phyloP scores from a whole-genome alignment of 2,888 invertebrate genomes.

The Thysanoteuthis rhombus region DNA sequence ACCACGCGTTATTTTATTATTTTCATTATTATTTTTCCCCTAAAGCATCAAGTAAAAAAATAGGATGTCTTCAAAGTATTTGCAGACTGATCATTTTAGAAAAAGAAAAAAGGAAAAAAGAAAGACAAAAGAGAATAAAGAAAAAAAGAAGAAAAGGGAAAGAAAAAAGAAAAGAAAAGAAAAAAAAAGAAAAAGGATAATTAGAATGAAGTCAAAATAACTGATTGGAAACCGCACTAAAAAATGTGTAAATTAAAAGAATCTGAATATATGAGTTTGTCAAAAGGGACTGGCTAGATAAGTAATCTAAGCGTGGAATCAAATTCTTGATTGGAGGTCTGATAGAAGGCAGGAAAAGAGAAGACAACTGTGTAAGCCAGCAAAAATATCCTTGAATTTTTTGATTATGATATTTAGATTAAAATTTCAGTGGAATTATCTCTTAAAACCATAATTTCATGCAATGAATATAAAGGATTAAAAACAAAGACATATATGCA shows the following conservation, averaged over 20 bases:
- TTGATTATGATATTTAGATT: not conserved
- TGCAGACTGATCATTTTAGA: not conserved
- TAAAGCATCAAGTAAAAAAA: not conserved
- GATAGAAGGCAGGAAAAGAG: too few species aligned
- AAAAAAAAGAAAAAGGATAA: not conserved
- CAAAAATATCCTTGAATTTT: not conserved
- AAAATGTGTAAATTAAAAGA: too few species aligned
- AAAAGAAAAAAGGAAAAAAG: too few species aligned
- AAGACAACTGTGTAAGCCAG: not conserved
- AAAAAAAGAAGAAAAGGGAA: not conserved
- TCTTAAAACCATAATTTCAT: not conserved
- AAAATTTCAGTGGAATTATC: not conserved
- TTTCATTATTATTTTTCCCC: not conserved
- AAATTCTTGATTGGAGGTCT: too few species aligned
- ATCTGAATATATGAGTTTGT: too few species aligned
- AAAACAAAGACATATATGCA: not conserved
- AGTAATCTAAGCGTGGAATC: too few species aligned
- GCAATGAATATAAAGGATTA: not conserved
- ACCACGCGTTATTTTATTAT: too few species aligned
- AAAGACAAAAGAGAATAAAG: not conserved
- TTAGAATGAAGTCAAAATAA: too few species aligned
- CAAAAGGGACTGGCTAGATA: too few species aligned
- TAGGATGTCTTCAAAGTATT: not conserved
- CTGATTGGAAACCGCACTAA: too few species aligned
- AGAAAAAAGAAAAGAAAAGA: not conserved